Percentiles rank a stretch among this genome's conserved stretches.
These are phyloP conservation scores for Hyles euphorbiae DNA, from an alignment of 1,140 invertebrate genomes.

Conservation along the genomic window DNA sequence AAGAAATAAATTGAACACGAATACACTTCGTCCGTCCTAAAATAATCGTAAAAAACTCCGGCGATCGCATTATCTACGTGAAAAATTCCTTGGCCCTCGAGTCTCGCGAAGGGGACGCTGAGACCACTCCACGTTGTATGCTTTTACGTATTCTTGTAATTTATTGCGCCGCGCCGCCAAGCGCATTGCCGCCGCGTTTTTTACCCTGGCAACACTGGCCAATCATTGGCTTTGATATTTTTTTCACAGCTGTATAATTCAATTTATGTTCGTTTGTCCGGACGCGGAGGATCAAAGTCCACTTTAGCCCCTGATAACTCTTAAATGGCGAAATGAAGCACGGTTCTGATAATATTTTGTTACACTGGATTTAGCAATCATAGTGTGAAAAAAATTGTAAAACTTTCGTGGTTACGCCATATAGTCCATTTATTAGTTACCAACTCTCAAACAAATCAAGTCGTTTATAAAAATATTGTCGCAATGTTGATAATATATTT, in stretches of 20 bases:
- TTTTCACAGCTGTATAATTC: conserved; percentile 4
- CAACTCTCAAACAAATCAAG: no score
- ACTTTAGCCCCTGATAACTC: no score
- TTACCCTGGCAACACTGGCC: conserved; percentile 30
- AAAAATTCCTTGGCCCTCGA: not conserved
- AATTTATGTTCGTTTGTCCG: no score
- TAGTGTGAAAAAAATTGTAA: no score
- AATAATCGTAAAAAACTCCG: conserved; percentile 4
- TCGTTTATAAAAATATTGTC: not conserved
- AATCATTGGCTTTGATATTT: conserved; percentile 27
- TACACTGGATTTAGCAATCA: no score
- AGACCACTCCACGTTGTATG: conserved; percentile 17
- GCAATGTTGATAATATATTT: not conserved
- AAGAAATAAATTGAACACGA: conserved; percentile 3
- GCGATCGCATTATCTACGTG: conserved; percentile 19
- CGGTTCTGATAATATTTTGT: no score
- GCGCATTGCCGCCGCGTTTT: conserved; percentile 27
- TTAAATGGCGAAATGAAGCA: no score
- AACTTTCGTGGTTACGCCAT: no score
- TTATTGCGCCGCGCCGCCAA: conserved; percentile 30
- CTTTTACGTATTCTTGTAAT: conserved; percentile 45
- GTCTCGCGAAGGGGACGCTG: not conserved
- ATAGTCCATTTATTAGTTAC: no score
- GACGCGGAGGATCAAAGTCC: no score
- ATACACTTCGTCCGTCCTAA: conserved; percentile 11